Evolutionary conservation across 1,140 invertebrate genomes (phyloP).

Genomic region (Drosophila carrolli): DNA sequence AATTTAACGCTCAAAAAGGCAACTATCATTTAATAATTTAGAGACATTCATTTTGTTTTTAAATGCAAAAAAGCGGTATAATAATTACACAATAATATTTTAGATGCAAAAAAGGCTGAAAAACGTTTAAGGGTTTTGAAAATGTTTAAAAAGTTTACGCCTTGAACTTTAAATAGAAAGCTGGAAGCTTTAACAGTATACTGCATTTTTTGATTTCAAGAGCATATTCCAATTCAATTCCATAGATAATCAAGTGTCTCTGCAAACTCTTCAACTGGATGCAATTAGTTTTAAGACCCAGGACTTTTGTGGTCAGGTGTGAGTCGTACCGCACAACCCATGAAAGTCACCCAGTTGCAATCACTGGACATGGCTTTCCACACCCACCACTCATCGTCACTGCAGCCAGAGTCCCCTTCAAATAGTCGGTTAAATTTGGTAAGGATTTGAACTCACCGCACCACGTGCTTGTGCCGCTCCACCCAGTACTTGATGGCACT

Average conservation of each 20-base stretch:
- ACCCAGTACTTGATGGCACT: slow-evolving; percentile 95
- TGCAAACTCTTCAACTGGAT: not conserved
- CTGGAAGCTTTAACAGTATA: no score
- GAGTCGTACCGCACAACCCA: not conserved
- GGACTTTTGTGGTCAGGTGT: slow-evolving; percentile 2
- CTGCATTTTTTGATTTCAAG: not conserved
- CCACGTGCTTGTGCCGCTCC: slow-evolving; percentile 93
- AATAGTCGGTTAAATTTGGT: slow-evolving; percentile 22
- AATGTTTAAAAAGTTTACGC: no score
- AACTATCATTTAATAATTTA: no score
- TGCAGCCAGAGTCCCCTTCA: slow-evolving; percentile 5
- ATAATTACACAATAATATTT: no score
- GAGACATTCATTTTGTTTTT: no score
- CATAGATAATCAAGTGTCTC: not conserved
- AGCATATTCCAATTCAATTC: not conserved
- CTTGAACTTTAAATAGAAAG: no score
- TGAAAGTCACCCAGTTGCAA: slow-evolving; percentile 17
- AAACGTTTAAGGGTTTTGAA: no score
- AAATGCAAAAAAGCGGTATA: no score
- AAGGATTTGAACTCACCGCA: slow-evolving; percentile 87
- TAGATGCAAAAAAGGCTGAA: no score
- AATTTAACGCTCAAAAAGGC: not conserved
- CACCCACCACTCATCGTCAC: not conserved
- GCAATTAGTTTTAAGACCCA: slow-evolving; percentile 15
- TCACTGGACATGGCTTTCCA: not conserved